Evolutionary conservation across 2,113 vertebrate genomes (phyloP).

Genomic region (Myotis yumanensis): DNA sequence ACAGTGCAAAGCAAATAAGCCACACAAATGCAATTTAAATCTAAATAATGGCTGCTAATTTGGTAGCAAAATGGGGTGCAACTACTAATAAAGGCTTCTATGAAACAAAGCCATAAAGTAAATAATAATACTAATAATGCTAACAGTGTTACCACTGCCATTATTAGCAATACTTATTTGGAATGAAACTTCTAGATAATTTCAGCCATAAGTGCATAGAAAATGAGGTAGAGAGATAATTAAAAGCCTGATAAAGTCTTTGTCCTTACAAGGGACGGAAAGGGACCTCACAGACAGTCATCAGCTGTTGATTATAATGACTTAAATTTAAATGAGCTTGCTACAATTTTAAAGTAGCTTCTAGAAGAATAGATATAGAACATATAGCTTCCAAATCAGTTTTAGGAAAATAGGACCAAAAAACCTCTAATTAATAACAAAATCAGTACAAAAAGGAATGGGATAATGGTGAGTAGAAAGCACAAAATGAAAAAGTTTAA

Average conservation of each 20-base stretch:
- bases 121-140: slow-evolving; percentile 33
- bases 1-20: not conserved
- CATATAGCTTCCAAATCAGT: not conserved
- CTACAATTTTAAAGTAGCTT: not conserved
- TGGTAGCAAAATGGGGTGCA: slow-evolving; percentile 30
- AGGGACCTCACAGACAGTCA: not conserved
- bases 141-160: not conserved
- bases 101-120: slow-evolving; percentile 34
- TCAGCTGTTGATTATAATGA: not conserved
- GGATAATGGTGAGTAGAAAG: not conserved
- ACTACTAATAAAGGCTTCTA: slow-evolving; percentile 27
- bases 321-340: not conserved
- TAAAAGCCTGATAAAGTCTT: not conserved
- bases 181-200: slow-evolving; percentile 42
- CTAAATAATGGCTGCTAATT: slow-evolving; percentile 28
- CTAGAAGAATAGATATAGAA: not conserved
- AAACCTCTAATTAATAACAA: not conserved
- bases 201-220: not conserved
- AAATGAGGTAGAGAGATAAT: not conserved
- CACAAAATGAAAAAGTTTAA: not conserved
- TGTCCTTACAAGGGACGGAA: not conserved
- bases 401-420: not conserved
- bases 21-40: slow-evolving; percentile 26
- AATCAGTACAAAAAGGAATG: not conserved
- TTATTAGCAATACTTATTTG: not conserved